Evolutionary conservation across 2,888 invertebrate species (phyloP).

Genomic region (Trilocha varians): DNA sequence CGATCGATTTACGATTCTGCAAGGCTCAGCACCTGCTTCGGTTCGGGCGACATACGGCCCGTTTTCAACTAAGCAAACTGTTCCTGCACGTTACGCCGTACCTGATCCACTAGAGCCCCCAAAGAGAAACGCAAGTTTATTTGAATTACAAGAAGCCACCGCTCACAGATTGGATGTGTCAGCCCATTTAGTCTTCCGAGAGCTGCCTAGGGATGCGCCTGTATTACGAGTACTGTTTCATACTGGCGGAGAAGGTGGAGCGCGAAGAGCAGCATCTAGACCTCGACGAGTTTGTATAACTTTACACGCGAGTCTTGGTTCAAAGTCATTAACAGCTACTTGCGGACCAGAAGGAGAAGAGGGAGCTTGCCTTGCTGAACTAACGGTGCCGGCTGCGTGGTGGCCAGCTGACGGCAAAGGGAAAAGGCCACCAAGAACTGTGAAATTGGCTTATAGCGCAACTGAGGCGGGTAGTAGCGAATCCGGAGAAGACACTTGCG

Average conservation of each 20-base stretch:
- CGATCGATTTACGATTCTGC: slow-evolving; percentile 92
- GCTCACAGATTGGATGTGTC: slow-evolving; percentile 90
- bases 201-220: slow-evolving; percentile 90
- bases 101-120: slow-evolving; percentile 85
- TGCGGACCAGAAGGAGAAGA: slow-evolving; percentile 95
- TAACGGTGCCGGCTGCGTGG: slow-evolving; percentile 92
- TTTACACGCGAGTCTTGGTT: slow-evolving; percentile 79
- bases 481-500: slow-evolving; percentile 80
- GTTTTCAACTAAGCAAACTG: slow-evolving; percentile 95
- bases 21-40: slow-evolving; percentile 91
- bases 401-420: slow-evolving; percentile 82
- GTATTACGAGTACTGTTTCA: slow-evolving; percentile 94
- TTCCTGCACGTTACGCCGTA: slow-evolving; percentile 90
- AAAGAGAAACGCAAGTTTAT: slow-evolving; percentile 71
- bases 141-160: slow-evolving; percentile 75
- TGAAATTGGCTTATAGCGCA: slow-evolving; percentile 89
- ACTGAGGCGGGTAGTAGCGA: slow-evolving; percentile 84
- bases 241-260: slow-evolving; percentile 89
- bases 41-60: slow-evolving; percentile 95
- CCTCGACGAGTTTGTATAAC: slow-evolving; percentile 87
- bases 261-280: slow-evolving; percentile 78
- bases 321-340: slow-evolving; percentile 83
- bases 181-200: slow-evolving; percentile 91
- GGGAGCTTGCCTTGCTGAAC: slow-evolving; percentile 91
- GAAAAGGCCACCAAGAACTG: slow-evolving; percentile 80